Base-by-base conservation (phyloP, 2,113 vertebrate genomes). In the Antennarius striatus region DNA sequence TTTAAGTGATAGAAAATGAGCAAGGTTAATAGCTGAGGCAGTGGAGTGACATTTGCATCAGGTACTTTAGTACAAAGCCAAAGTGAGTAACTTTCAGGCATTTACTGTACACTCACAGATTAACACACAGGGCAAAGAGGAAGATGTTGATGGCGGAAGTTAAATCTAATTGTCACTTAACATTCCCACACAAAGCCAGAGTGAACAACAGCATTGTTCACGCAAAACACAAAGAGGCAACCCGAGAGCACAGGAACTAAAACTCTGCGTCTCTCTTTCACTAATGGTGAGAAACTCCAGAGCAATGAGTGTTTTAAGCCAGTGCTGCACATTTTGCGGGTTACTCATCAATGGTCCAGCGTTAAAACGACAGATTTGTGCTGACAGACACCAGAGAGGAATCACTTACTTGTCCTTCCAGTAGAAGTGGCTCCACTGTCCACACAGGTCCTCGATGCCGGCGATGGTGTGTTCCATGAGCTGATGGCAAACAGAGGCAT, bases 351-450 rank as follows among this genome's bases (percentile, higher is more conserved):
- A 36, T 7, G 32, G 32, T 36, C 32, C 4, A 4, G 32, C 7
- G 32, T 7, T 5, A 36, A 10, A 49, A 28, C 22, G 52, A 54
- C 57, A 48, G 53, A 3, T 22, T 40, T 28, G 14, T 28, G 29
- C 32, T 54, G 14, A 42, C 53, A 29, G 6, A 14, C 12, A 55
- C 17, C 11, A 50, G 5, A 59, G 4, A 45, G 28, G 4, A 59
- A 16, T 8, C 17, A 60, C 90, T 93, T 95, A 99, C 98, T 97
- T 99, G 90, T 99, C 97, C 92, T 95, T 99, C 95, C 95, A 96
- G 83, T 96, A 97, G 87, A 95, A 96, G 90, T 96, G 98, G 81
- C 96, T 95, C 96, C 96, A 99, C 29, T 99, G 98, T 80, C 98
- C 98, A 71, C 98, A 99, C 0, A 99, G 92, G 80, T 99, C 98